Conservation (phyloP, 1,140 invertebrate genomes). For the Procambarus clarkii region DNA sequence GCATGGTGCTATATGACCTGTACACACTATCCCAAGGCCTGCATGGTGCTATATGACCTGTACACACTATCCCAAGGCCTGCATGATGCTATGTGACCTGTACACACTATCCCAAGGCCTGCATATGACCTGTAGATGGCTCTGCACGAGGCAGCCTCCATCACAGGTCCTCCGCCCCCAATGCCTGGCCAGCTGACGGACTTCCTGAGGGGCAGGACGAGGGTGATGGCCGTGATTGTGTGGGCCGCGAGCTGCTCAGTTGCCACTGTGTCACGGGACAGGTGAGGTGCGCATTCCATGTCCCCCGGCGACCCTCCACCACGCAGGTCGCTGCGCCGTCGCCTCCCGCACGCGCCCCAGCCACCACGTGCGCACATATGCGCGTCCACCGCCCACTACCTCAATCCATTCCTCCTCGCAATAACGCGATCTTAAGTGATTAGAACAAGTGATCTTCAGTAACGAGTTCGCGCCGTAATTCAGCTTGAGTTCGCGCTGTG, state of each 20-base stretch:
- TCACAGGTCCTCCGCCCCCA: background rate
- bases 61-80: too few relatives aligned
- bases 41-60: too few relatives aligned
- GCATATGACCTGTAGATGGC: too few relatives aligned
- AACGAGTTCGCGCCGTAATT: too few relatives aligned
- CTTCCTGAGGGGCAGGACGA: constrained; percentile 22
- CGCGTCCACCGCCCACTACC: background rate
- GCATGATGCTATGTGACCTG: too few relatives aligned
- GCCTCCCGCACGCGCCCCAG: background rate
- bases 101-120: too few relatives aligned
- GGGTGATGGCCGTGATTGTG: constrained; percentile 29
- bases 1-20: too few relatives aligned
- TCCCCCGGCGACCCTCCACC: background rate
- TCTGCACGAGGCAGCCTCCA: too few relatives aligned
- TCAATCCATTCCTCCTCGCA: background rate
- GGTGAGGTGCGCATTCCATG: constrained; percentile 34
- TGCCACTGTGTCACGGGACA: constrained; percentile 24
- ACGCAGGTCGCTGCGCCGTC: too few relatives aligned
- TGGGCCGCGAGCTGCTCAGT: constrained; percentile 5
- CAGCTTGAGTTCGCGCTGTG: too few relatives aligned
- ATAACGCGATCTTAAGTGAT: background rate
- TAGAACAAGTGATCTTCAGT: too few relatives aligned
- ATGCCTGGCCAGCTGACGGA: background rate
- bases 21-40: too few relatives aligned
- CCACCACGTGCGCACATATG: background rate